Evolutionary conservation across 2,888 invertebrate genomes (phyloP), one percentile per base, ranked within the genome.

Genomic region (Monochamus alternatus): DNA sequence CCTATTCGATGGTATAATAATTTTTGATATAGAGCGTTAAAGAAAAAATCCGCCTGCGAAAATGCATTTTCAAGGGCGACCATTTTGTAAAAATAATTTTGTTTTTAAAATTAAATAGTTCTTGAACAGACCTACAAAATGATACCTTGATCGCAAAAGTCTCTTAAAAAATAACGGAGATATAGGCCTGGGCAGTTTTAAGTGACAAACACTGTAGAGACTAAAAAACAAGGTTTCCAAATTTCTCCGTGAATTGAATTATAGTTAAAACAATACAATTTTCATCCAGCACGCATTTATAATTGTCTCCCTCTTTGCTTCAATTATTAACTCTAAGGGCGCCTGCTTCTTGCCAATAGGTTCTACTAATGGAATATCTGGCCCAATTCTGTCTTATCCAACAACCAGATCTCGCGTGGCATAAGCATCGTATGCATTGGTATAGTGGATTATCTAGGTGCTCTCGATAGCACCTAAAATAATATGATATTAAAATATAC

Each of bases 201-300:
- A 22, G 22, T 22, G 22, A 1, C 22, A 22, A 22, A 22, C 22
- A 22, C 22, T 22, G 22, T 22, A 22, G 22, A 22, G 0, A 22
- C 22, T 22, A 22, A 22, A 22, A 22, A 22, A 82, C 82, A 14
- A 68, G 63, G 30, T 70, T 31, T 2, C 77, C 80, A 14, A 77
- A 78, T 5, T 65, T 59, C 5, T 81, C 75, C 0, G 84, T 83
- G 65, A 85, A 86, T 30, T 79, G 71, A 10, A 80, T 80, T 52
- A 86, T 77, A 0, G 84, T 84, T 47, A 81, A 81, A 1, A 84
- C 78, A 44, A 86, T 83, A 65, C 86, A 86, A 65, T 85, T 84
- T 75, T 86, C 86, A 69, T 86, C 58, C 4, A 38, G 32, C 82
- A 85, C 84, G 62, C 86, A 86, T 58, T 75, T 52, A 71, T 80